phyloP scores from a whole-genome alignment of 2,113 vertebrate genomes.

The Podarcis raffonei region DNA sequence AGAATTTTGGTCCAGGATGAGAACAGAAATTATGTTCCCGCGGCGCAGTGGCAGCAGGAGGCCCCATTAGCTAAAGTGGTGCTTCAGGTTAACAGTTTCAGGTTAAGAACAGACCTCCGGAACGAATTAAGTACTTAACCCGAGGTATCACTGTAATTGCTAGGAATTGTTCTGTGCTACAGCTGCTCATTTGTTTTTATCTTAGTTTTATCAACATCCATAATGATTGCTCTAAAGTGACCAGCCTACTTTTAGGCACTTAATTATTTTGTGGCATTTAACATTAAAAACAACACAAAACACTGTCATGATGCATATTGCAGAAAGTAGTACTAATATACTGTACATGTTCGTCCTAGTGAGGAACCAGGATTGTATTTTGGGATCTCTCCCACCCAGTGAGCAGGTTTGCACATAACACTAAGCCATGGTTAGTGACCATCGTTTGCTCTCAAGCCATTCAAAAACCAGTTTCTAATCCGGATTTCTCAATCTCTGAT shows the following conservation, averaged over 20 bases:
- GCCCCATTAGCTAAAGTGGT: no score
- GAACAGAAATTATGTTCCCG: no score
- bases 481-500: not conserved
- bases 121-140: no score
- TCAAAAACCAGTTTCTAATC: not conserved
- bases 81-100: no score
- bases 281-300: no score
- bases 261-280: not conserved
- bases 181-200: not conserved
- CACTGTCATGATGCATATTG: not conserved
- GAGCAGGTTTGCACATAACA: no score
- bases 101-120: no score
- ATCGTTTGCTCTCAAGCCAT: not conserved
- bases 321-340: not conserved
- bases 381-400: not conserved
- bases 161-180: not conserved
- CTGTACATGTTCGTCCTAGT: not conserved
- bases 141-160: not conserved
- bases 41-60: no score
- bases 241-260: not conserved
- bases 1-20: no score
- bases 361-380: no score
- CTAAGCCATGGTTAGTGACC: not conserved
- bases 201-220: not conserved
- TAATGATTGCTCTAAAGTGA: not conserved